Percentiles rank a stretch among this genome's conserved stretches.
Evolutionary conservation across 2,113 vertebrate genomes (phyloP).

Genomic region (Microtus montanus): DNA sequence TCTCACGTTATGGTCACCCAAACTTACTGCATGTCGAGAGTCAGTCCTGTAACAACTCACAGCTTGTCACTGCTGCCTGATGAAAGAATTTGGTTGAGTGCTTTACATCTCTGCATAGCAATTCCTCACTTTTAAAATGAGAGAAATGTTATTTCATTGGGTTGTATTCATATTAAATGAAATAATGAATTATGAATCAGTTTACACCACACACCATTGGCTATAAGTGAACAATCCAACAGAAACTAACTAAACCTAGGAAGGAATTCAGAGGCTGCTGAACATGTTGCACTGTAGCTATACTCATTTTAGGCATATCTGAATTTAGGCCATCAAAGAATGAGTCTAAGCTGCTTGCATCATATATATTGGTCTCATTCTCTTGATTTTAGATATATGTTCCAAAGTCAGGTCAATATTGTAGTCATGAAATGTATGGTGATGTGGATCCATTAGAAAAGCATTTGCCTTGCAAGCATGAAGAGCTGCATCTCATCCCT

Average conservation of each 20-base stretch:
- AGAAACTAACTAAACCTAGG: not conserved
- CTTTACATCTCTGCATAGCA: not conserved
- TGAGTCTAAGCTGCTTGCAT: not conserved
- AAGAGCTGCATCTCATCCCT: not conserved
- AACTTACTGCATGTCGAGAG: not conserved
- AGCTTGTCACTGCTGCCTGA: not conserved
- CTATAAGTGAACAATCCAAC: not conserved
- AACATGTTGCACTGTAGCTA: not conserved
- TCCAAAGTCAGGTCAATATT: not conserved
- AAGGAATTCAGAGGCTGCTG: not conserved
- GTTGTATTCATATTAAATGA: not conserved
- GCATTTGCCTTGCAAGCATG: not conserved
- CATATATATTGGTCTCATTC: not conserved
- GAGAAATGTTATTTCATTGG: not conserved
- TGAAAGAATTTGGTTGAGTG: not conserved
- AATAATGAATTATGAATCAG: not conserved
- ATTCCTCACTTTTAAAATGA: not conserved
- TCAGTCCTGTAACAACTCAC: not conserved
- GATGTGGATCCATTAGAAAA: not conserved
- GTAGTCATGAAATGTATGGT: not conserved
- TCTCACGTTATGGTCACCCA: not conserved
- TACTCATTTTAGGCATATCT: not conserved
- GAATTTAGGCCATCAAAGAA: not conserved
- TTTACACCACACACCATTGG: not conserved
- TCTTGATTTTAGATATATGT: not conserved